Evolutionary conservation across 2,888 invertebrate species (phyloP), one percentile per base, ranked within the genome.

Genomic region (Stenodera caucasica): DNA sequence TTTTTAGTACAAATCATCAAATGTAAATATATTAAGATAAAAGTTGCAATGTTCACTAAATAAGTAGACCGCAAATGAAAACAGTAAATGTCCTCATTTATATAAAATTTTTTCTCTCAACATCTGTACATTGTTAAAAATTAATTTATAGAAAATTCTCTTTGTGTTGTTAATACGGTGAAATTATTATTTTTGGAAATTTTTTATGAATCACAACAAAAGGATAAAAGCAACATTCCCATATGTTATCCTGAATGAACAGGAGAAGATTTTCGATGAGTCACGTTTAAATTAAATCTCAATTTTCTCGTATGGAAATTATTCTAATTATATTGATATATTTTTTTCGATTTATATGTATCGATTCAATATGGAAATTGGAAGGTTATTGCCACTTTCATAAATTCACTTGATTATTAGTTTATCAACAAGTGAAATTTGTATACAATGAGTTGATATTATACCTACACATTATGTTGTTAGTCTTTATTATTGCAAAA

Each of bases 261-360:
- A 35, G 8, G 0, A 5, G 45, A 4, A 55, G 54, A 57, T 57
- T 61, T 55, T 52, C 26, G 18, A 45, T 61, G 61, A 61, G 29
- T 61, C 61, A 61, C 58, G 12, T 5, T 40, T 37, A 33, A 60
- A 29, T 21, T 11, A 49, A 50, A 35, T 58, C 45, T 6, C 1
- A 33, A 33, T 33, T n/a, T 33, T n/a, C 0, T 12, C 2, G 1
- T 33, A n/a, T 33, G 11, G 11, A 23, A 23, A 45, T 40, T 40
- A 40, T 18, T 40, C 11, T 37, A 6, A 15, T 37, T 14, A 6
- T 37, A 8, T 1, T 40, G n/a, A n/a, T n/a, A n/a, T 35, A 15
- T 37, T 37, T 1, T 37, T 37, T 14, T 33, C 2, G 7, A 45
- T 23, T 12, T 45, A 45, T 45, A 23, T 45, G 23, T 45, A 45